These are phyloP conservation scores for Trissonchulus sp. DNA, from an alignment of 2,888 invertebrate genomes.

Conservation along the genomic window DNA sequence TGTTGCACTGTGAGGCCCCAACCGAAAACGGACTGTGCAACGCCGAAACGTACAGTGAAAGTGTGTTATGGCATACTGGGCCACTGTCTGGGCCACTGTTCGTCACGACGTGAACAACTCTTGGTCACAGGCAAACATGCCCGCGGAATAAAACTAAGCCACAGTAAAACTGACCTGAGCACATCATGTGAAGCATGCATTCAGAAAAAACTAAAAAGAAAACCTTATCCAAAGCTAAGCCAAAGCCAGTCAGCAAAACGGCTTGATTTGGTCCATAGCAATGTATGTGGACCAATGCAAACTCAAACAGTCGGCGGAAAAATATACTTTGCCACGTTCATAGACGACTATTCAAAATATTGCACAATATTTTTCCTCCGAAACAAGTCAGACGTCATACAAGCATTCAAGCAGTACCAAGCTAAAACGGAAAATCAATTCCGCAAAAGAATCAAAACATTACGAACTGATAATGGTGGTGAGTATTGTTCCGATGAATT, in stretches of 20 bases:
- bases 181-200: slow-evolving; percentile 1
- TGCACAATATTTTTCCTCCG: neutral
- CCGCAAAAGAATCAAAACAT: slow-evolving; percentile 29
- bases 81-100: neutral
- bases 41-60: neutral
- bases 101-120: neutral
- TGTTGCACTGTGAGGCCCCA: neutral
- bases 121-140: neutral
- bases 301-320: neutral
- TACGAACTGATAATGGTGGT: slow-evolving; percentile 33
- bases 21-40: neutral
- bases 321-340: neutral
- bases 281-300: neutral
- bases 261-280: neutral
- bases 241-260: neutral
- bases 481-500: slow-evolving; percentile 33
- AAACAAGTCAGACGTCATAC: neutral
- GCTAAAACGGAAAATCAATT: slow-evolving; percentile 28
- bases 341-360: neutral
- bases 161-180: neutral
- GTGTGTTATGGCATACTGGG: neutral
- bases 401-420: slow-evolving; percentile 31
- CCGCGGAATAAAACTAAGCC: neutral
- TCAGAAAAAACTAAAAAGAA: neutral
- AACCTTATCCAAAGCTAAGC: neutral